phyloP scores from a whole-genome alignment of 2,797 vertebrate species.

The Enteromius viviparus region DNA sequence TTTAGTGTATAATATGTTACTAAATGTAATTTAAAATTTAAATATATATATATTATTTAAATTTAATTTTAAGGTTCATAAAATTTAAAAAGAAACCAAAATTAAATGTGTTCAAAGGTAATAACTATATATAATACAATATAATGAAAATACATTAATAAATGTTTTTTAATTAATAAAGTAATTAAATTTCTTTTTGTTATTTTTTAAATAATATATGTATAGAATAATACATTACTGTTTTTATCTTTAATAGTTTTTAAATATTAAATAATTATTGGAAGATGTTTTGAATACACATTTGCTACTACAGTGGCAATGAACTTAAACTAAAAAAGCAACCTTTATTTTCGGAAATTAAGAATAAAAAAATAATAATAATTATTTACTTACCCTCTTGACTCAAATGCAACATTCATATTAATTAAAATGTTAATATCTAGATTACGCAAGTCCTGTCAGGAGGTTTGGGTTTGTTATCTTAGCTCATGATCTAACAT shows the following conservation, averaged over 20 bases:
- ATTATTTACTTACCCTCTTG: background rate
- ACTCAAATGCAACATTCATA: background rate
- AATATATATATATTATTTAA: too few relatives aligned
- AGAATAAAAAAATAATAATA: background rate
- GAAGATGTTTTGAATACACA: background rate
- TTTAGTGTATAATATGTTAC: background rate
- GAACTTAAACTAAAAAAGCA: background rate
- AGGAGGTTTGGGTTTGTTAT: background rate
- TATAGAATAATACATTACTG: background rate
- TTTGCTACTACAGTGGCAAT: background rate
- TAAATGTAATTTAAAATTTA: too few relatives aligned
- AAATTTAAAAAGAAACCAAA: background rate
- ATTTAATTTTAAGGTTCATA: background rate
- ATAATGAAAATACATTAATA: background rate
- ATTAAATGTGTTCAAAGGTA: background rate
- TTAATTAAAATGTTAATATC: background rate
- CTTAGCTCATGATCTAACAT: background rate
- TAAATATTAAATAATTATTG: background rate
- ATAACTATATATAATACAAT: background rate
- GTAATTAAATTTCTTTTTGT: background rate
- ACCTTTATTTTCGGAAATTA: background rate
- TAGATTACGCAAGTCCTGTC: background rate
- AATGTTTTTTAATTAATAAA: too few relatives aligned
- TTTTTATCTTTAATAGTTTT: background rate
- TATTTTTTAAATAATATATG: background rate